Evolutionary conservation across 2,113 vertebrate species (phyloP).

Genomic region (Rhinichthys klamathensis): DNA sequence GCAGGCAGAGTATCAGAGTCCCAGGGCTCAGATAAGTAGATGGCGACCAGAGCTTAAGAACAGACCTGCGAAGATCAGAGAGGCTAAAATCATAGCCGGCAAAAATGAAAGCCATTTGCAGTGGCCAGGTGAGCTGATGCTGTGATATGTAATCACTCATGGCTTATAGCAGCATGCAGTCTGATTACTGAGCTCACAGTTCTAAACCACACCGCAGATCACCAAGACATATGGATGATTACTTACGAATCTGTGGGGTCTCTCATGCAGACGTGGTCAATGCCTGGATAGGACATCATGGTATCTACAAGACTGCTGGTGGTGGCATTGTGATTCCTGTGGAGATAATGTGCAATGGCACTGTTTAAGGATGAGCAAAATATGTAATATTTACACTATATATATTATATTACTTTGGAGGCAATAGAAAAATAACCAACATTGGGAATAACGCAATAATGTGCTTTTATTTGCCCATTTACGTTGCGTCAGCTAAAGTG

Average conservation of each 20-base stretch:
- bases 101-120: slow-evolving; percentile 31
- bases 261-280: slow-evolving; percentile 83
- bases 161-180: slow-evolving; percentile 11
- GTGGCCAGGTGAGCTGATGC: slow-evolving; percentile 32
- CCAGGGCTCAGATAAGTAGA: background rate
- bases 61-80: slow-evolving; percentile 14
- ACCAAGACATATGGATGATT: slow-evolving; percentile 15
- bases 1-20: slow-evolving; percentile 1
- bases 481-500: background rate
- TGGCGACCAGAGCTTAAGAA: background rate
- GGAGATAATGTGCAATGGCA: slow-evolving; percentile 37
- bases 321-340: slow-evolving; percentile 83
- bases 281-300: slow-evolving; percentile 88
- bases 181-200: slow-evolving; percentile 31
- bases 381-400: background rate
- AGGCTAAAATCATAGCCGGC: background rate
- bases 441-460: background rate
- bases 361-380: background rate
- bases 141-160: slow-evolving; percentile 28
- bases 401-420: background rate
- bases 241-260: slow-evolving; percentile 67
- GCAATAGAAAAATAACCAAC: background rate
- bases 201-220: background rate
- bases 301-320: slow-evolving; percentile 77
- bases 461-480: background rate